A percentile compares a stretch with the other conserved stretches of the same genome.
Evolutionary conservation across 2,113 vertebrate species (phyloP).

Genomic region (Nymphicus hollandicus): DNA sequence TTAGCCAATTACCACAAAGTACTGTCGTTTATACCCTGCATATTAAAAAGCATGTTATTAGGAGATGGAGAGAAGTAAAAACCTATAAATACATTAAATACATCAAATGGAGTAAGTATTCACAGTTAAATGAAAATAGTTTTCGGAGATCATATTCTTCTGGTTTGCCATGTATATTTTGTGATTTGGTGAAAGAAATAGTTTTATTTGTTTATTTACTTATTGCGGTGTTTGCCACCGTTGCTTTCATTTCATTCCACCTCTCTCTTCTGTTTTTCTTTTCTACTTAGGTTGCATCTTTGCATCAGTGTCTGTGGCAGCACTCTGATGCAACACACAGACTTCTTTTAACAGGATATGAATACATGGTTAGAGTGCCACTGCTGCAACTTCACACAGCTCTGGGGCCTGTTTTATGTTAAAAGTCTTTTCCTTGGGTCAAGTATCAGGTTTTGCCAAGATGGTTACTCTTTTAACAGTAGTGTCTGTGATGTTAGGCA

Average conservation of each 20-base stretch:
- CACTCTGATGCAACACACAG: not conserved
- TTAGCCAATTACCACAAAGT: conserved; percentile 56
- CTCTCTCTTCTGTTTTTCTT: not conserved
- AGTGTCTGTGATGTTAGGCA: not conserved
- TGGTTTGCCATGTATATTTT: not conserved
- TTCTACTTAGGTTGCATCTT: not conserved
- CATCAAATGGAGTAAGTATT: not conserved
- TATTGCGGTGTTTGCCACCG: not conserved
- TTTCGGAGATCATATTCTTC: not conserved
- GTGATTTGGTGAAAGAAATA: not conserved
- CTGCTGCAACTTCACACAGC: not conserved
- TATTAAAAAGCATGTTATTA: conserved; percentile 38
- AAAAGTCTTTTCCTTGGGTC: not conserved
- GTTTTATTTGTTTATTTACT: not conserved
- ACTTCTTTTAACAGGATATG: fast-evolving
- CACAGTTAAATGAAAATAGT: not conserved
- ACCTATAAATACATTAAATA: conserved; percentile 39
- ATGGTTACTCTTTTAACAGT: not conserved
- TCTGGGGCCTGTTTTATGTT: not conserved
- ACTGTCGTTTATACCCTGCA: conserved; percentile 2
- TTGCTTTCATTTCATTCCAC: not conserved
- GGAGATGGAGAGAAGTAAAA: not conserved
- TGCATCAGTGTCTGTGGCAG: not conserved
- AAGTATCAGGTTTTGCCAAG: not conserved
- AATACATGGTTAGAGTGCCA: not conserved